These are phyloP conservation scores for Whitmania pigra DNA, from an alignment of 1,140 invertebrate genomes.

Conservation along the genomic window DNA sequence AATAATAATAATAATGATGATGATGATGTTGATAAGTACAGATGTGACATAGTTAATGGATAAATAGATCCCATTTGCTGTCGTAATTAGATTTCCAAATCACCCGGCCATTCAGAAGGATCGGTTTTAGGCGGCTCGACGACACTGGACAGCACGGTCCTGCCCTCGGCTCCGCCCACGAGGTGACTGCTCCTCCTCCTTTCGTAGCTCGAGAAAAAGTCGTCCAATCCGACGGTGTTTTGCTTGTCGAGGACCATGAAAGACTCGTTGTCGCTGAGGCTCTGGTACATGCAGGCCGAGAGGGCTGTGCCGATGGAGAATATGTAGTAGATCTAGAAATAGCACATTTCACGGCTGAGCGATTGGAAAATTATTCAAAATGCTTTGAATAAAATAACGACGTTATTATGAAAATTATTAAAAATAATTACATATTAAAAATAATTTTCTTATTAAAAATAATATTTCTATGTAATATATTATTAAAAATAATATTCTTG, in stretches of 20 bases:
- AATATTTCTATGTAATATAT: no score
- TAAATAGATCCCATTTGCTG: not conserved
- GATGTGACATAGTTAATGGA: not conserved
- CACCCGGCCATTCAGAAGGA: constrained; percentile 60
- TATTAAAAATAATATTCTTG: no score
- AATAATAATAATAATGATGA: constrained; percentile 10
- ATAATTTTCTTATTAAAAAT: no score
- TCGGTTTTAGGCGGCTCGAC: constrained; percentile 47
- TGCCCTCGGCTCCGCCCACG: constrained; percentile 41
- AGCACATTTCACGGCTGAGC: no score
- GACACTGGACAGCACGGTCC: constrained; percentile 41
- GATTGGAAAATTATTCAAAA: no score
- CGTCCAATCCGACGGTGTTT: constrained; percentile 39
- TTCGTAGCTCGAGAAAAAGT: constrained; percentile 38
- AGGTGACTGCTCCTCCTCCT: constrained; percentile 40
- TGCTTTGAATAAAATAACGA: no score
- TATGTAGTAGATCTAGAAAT: not conserved
- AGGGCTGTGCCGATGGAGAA: constrained; percentile 60
- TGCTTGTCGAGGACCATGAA: constrained; percentile 37
- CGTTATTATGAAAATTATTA: no score
- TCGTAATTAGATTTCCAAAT: constrained; percentile 7
- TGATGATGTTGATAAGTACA: constrained; percentile 4
- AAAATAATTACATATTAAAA: no score
- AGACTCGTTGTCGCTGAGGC: constrained; percentile 81
- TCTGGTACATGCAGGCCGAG: constrained; percentile 95